Conservation (phyloP, 1,140 invertebrate species). For the Nasonia vitripennis region DNA sequence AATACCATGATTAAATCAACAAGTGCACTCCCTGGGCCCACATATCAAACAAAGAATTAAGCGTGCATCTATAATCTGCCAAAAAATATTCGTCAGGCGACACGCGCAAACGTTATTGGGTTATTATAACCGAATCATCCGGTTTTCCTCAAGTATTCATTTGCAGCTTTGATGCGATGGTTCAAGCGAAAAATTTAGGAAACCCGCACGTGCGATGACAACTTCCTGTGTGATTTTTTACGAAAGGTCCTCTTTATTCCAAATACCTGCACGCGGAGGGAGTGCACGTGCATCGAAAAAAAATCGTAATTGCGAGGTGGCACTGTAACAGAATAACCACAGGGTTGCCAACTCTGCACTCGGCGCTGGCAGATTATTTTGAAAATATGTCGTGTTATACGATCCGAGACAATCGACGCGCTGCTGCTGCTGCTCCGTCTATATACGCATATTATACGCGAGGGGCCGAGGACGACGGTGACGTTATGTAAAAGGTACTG, state of each 20-base stretch:
- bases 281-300: not conserved
- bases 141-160: not conserved
- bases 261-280: slow-evolving; percentile 12
- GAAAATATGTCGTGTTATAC: slow-evolving; percentile 52
- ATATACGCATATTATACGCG: not conserved
- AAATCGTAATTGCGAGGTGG: not conserved
- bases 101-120: not conserved
- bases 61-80: not conserved
- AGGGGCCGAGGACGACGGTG: not conserved
- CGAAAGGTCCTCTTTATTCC: not conserved
- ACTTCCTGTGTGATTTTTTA: slow-evolving; percentile 26
- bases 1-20: no score
- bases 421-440: not conserved
- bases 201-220: not conserved
- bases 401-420: slow-evolving; percentile 50
- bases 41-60: not conserved
- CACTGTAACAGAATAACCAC: not conserved
- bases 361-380: slow-evolving; percentile 52
- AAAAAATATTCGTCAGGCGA: not conserved
- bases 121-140: not conserved
- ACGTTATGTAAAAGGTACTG: slow-evolving; percentile 18
- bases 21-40: not conserved
- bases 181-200: not conserved
- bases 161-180: not conserved
- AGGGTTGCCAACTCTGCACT: not conserved